A percentile compares a stretch with the other conserved stretches of the same genome.
Conservation (phyloP, 2,797 vertebrate genomes). For the Dicrostonyx torquatus region DNA sequence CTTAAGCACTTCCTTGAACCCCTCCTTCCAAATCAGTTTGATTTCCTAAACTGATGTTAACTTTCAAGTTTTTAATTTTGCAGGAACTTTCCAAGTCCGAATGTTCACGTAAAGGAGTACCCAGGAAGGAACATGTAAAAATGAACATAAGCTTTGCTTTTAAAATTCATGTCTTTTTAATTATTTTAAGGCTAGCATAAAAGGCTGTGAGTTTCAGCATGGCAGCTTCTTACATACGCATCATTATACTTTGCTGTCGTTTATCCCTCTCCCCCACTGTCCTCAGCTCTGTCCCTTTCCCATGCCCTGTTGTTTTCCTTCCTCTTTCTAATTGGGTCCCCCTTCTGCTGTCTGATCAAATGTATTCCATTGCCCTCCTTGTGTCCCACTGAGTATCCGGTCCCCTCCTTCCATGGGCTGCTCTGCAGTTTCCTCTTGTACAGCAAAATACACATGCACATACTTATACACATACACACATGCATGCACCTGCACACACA, state of each 20-base stretch:
- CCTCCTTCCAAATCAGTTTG: neutral
- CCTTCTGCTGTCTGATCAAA: neutral
- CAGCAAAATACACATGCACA: neutral
- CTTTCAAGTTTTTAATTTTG: constrained; percentile 3
- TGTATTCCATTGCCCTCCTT: neutral
- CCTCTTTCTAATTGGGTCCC: neutral
- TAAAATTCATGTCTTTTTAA: neutral
- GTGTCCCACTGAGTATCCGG: neutral
- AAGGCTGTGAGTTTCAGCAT: neutral
- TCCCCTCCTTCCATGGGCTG: neutral
- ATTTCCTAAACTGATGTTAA: constrained; percentile 1
- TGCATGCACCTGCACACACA: neutral
- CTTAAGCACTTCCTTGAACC: neutral
- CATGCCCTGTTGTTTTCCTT: neutral
- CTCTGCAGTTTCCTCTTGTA: neutral
- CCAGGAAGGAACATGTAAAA: neutral
- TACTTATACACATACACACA: neutral
- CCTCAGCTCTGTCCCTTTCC: neutral
- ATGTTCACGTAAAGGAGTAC: neutral
- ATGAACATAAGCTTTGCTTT: neutral
- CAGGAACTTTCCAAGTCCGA: neutral
- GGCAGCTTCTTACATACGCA: accelerated
- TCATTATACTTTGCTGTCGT: neutral
- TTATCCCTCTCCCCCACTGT: neutral
- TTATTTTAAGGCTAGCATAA: neutral